Evolutionary conservation across 2,113 vertebrate species (phyloP).

Genomic region (Tachuris rubrigastra): DNA sequence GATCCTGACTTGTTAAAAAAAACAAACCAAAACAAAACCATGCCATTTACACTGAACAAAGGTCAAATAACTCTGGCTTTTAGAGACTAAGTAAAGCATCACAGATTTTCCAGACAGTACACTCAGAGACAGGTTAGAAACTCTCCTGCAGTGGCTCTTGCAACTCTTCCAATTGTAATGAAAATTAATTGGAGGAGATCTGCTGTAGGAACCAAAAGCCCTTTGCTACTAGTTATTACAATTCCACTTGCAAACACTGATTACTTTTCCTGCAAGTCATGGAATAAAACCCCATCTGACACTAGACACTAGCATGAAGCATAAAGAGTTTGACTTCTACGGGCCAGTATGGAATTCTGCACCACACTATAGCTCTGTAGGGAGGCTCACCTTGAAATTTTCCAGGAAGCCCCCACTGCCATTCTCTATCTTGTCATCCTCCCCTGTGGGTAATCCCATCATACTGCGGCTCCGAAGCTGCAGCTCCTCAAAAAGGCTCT

Average conservation of each 20-base stretch:
- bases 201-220: not conserved
- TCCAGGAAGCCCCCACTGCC: slow-evolving; percentile 87
- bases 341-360: not conserved
- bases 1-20: not conserved
- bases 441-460: slow-evolving; percentile 74
- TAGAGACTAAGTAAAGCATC: not conserved
- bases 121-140: not conserved
- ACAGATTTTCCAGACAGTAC: not conserved
- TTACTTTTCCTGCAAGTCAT: not conserved
- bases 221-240: not conserved
- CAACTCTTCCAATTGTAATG: not conserved
- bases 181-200: not conserved
- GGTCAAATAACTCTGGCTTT: not conserved
- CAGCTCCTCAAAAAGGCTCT: slow-evolving; percentile 84
- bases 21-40: not conserved
- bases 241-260: not conserved
- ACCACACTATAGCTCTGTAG: not conserved
- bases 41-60: not conserved
- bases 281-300: not conserved
- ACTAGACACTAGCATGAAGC: not conserved
- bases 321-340: not conserved
- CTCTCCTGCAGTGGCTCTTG: not conserved
- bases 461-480: slow-evolving; percentile 83
- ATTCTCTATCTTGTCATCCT: slow-evolving; percentile 75
- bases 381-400: slow-evolving; percentile 86